phyloP scores from a whole-genome alignment of 2,797 vertebrate genomes.

The Podarcis siculus region DNA sequence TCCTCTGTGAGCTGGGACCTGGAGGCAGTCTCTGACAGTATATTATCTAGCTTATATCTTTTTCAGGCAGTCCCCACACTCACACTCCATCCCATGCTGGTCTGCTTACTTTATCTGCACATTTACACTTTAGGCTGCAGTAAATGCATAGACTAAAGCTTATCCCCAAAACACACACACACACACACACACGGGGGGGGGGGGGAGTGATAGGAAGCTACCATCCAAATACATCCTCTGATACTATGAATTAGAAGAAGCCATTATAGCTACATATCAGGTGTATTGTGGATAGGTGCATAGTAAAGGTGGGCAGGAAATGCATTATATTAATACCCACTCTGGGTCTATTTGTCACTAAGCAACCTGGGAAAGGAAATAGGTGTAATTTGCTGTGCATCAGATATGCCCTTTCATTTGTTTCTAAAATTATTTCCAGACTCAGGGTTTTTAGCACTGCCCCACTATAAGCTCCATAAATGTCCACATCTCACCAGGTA shows the following conservation, averaged over 20 bases:
- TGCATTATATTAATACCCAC: conserved; percentile 19
- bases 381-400: neutral
- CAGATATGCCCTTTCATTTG: conserved; percentile 22
- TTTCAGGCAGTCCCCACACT: neutral
- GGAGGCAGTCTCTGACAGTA: too few relatives aligned
- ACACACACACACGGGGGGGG: too few relatives aligned
- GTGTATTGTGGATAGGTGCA: conserved; percentile 44
- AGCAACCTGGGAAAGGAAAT: conserved; percentile 32
- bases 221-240: neutral
- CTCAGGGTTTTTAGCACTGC: too few relatives aligned
- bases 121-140: neutral
- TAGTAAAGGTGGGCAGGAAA: conserved; percentile 42
- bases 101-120: neutral
- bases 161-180: neutral
- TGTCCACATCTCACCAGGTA: too few relatives aligned
- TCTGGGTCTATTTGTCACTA: conserved; percentile 34
- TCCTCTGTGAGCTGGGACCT: too few relatives aligned
- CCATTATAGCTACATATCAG: conserved; percentile 56
- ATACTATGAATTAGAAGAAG: conserved; percentile 27
- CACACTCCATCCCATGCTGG: neutral
- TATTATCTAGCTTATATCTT: neutral
- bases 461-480: too few relatives aligned
- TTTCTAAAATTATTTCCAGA: conserved; percentile 15
- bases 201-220: neutral
- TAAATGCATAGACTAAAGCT: neutral